Conservation (phyloP, 1,140 invertebrate genomes). For the Atopsyche davidsoni region DNA sequence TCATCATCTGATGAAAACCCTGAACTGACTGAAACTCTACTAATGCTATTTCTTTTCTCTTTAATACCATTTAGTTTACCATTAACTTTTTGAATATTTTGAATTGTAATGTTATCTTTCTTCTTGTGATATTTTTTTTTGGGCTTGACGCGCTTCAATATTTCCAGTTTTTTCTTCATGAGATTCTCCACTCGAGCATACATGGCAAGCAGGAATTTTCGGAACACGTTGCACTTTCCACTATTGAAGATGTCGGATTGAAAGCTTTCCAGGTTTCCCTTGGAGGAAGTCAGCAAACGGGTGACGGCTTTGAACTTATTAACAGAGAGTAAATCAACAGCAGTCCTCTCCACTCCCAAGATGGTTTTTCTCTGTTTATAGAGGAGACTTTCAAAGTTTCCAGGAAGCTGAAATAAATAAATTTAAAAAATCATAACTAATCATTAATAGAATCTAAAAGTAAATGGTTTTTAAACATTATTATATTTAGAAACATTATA, state of each 20-base stretch:
- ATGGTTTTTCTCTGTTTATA: slow-evolving; percentile 13
- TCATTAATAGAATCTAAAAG: background rate
- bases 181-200: slow-evolving; percentile 6
- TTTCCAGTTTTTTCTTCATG: slow-evolving; percentile 12
- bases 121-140: background rate
- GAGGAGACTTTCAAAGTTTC: slow-evolving; percentile 6
- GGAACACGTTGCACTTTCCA: slow-evolving; percentile 11
- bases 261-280: slow-evolving; percentile 2
- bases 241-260: background rate
- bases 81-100: background rate
- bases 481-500: too few relatives aligned
- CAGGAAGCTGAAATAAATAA: slow-evolving; percentile 13
- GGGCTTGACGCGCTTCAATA: background rate
- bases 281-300: slow-evolving; percentile 5
- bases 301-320: slow-evolving; percentile 14
- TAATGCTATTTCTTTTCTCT: slow-evolving; percentile 3
- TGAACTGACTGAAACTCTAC: slow-evolving; percentile 1
- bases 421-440: background rate
- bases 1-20: slow-evolving; percentile 18
- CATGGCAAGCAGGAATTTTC: slow-evolving; percentile 10
- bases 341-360: slow-evolving; percentile 11
- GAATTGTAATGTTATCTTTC: slow-evolving; percentile 1
- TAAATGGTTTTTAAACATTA: too few relatives aligned
- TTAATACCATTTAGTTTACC: background rate
- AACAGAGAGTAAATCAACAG: slow-evolving; percentile 5